A percentile compares a stretch with the other conserved stretches of the same genome.
phyloP scores from a whole-genome alignment of 2,888 invertebrate species.

The Drosophila flavopinicola region DNA sequence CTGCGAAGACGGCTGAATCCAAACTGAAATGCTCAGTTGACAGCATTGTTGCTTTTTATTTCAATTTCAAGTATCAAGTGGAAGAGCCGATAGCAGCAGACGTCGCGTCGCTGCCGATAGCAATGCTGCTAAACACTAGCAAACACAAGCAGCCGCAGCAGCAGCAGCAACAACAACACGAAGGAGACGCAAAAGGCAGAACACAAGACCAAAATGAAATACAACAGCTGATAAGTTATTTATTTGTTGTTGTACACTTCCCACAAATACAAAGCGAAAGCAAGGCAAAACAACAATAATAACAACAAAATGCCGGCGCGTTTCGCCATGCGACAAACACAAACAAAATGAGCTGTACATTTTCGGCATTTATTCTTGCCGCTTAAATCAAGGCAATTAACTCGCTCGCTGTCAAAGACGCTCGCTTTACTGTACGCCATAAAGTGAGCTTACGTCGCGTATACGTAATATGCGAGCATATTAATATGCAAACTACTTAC shows the following conservation, averaged over 20 bases:
- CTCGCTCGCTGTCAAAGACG: conserved; percentile 3
- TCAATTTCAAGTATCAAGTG: conserved; percentile 58
- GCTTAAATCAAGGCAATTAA: conserved; percentile 40
- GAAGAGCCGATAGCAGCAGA: conserved; percentile 72
- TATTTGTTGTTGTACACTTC: conserved; percentile 16
- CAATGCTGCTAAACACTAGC: too few relatives aligned
- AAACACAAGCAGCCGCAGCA: conserved; percentile 20
- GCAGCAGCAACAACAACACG: conserved; percentile 46
- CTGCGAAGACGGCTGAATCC: conserved; percentile 75
- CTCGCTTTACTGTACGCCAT: conserved; percentile 12
- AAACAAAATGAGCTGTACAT: conserved; percentile 48
- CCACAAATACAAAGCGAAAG: conserved; percentile 34
- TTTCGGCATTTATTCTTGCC: conserved; percentile 31
- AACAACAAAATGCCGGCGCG: conserved; percentile 40
- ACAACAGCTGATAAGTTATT: conserved; percentile 69
- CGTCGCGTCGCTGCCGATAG: conserved; percentile 46
- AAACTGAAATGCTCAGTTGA: conserved; percentile 79
- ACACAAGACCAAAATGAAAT: conserved; percentile 55
- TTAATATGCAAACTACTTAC: conserved; percentile 36
- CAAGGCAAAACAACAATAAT: conserved; percentile 34
- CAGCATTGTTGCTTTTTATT: conserved; percentile 79
- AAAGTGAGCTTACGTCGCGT: conserved; percentile 44
- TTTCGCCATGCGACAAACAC: conserved; percentile 35
- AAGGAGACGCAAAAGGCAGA: conserved; percentile 29
- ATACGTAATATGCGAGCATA: conserved; percentile 47